These are phyloP conservation scores for Pachliopta kotzebuea DNA, from an alignment of 2,888 invertebrate genomes.

Conservation along the genomic window DNA sequence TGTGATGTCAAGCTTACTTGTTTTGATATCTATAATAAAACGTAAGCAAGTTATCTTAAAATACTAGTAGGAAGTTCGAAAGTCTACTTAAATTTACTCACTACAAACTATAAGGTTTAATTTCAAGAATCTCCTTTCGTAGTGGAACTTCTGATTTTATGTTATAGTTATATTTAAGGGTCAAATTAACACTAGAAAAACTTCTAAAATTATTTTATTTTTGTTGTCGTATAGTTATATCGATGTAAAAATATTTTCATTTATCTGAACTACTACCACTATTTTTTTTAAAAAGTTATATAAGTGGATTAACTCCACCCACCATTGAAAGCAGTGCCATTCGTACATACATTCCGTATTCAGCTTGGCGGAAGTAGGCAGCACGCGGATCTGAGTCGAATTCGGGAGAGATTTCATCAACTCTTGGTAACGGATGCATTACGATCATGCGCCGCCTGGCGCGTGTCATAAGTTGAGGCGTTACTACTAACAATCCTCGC, in stretches of 20 bases:
- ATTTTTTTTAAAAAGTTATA: slow-evolving; percentile 37
- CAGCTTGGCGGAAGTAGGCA: slow-evolving; percentile 98
- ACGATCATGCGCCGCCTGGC: slow-evolving; percentile 97
- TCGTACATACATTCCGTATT: slow-evolving; percentile 98
- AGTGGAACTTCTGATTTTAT: neutral
- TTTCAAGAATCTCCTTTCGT: slow-evolving; percentile 27
- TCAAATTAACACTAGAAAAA: neutral
- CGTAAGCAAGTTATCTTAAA: neutral
- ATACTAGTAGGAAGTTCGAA: neutral
- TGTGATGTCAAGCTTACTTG: neutral
- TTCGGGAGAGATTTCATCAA: slow-evolving; percentile 96
- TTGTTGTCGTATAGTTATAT: neutral
- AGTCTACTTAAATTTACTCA: slow-evolving; percentile 3
- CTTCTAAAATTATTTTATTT: slow-evolving; percentile 9
- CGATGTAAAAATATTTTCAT: neutral
- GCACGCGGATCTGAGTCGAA: slow-evolving; percentile 98
- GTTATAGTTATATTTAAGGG: neutral
- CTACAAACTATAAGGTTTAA: slow-evolving; percentile 14
- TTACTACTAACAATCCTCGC: slow-evolving; percentile 93
- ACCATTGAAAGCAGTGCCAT: slow-evolving; percentile 98
- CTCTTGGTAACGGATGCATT: slow-evolving; percentile 97
- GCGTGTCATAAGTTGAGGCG: slow-evolving; percentile 96
- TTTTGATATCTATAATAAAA: neutral
- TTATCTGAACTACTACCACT: neutral
- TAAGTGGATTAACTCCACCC: slow-evolving; percentile 82